Base-by-base conservation (phyloP, 2,888 invertebrate species). In the Pomacea canaliculata region DNA sequence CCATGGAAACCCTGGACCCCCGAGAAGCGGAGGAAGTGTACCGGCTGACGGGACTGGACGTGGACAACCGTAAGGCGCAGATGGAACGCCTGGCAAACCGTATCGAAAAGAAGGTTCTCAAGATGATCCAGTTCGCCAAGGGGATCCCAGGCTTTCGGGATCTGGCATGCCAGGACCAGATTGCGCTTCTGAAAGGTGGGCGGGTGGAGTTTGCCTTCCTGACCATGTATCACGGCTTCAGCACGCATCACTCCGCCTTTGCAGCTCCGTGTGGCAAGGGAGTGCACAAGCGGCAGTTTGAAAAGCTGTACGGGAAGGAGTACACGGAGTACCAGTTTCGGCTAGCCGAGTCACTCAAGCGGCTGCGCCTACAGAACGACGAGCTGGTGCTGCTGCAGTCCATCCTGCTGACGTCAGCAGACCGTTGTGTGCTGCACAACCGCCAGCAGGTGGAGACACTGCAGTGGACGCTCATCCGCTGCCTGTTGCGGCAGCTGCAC, bases 301-400 rank as follows among this genome's bases (percentile, higher is more conserved):
- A 56, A 56, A 56, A 56, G 16, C 51, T 56, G 7, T 56, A 56
- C 51, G 51, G 51, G 2, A 56, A 56, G 51, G 51, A 56, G 16
- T 56, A 56, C 51, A 56, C 51, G 51, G 51, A 56, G 16, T 56
- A 16, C 12, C 51, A 56, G 51, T 56, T 56, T 56, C 51, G 16
- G 12, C 10, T 56, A 10, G 51, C 51, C 51, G 51, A 56, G 51
- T 56, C 51, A 2, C 16, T 56, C 12, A 56, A 56, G 51, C 51
- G 51, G 51, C 51, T 56, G 2, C 51, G 48, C 19, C 49, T 69
- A 48, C 7, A 48, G 7, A 46, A 23, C 18, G 68, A 23, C 12
- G 68, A 69, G 68, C 48, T 69, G 16, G 68, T 69, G 16, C 68
- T 69, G 68, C 49, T 69, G 18, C 48, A 69, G 23, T 19, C 49